Evolutionary conservation across 1,140 invertebrate genomes (phyloP), one percentile per base, ranked within the genome.

Genomic region (Scaptomyza hsui): DNA sequence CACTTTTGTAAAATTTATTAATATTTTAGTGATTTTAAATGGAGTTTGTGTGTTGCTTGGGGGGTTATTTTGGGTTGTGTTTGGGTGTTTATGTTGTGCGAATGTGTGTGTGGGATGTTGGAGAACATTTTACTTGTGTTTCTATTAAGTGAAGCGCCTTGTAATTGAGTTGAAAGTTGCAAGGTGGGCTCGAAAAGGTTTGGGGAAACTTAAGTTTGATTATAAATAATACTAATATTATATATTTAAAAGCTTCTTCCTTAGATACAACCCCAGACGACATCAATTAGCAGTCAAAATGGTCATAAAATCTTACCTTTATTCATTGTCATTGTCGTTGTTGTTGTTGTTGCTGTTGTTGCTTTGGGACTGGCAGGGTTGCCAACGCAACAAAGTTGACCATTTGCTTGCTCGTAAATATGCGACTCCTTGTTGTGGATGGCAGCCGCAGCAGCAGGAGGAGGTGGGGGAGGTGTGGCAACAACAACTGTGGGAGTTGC

Each of bases 21-120:
- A 89, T 89, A 89, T 89, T 89, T 89, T 77, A 89, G 85, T 89
- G 85, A 89, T 89, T 89, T 88, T 57, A 82, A 86, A 88, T 88
- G 82, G 82, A 88, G 72, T 88, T 89, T 89, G 72, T 78, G 49
- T 88, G 78, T 88, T 78, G 57, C 53, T 41, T 44, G 56, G 71
- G 49, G 59, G 26, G 26, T 29, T 29, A 29, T 7, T 29, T 42
- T 61, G 24, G 15, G 9, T 5, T 3, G n/a, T 19, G 6, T n/a
- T 12, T 45, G 62, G 48, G 59, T 19, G 37, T 56, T 72, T 45
- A 56, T 35, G 51, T 56, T 51, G 53, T 59, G 47, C 12, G 44
- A 61, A 48, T 53, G 26, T 47, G n/a, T 9, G 41, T 44, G 55
- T 70, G 49, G 71, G 52, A 29, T 29, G 26, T 29, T 5, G 6